Evolutionary conservation across 2,888 invertebrate species (phyloP), one percentile per base, ranked within the genome.

Genomic region (Smittia sp.): DNA sequence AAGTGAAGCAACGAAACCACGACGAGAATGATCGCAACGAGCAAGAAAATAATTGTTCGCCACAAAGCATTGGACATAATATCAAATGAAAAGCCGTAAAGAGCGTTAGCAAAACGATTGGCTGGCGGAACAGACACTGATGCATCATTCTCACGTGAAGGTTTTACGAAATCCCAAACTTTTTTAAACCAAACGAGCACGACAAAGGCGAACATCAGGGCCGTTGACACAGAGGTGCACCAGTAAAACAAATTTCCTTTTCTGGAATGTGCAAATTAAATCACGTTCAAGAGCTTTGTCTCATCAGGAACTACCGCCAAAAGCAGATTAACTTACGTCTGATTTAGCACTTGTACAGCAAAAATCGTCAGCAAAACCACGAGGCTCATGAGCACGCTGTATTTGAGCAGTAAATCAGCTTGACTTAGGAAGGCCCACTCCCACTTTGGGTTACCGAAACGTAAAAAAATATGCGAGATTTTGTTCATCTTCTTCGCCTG

Each of bases 401-500:
- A 94, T 80, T 93, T 94, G 79, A 94, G 92, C 76, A 95, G 85
- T 0, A 92, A 90, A 83, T 96, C 96, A 0, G 90, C 88, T 76
- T 92, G 87, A 69, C 86, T 82, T 67, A 92, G 81, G 80, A 91
- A 95, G 1, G 88, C 87, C 77, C 87, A 83, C 81, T 96, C 95
- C 83, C 86, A 86, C 46, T 84, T 84, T 74, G 82, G 85, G 77
- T 87, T 85, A 76, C 83, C 86, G 79, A 91, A 92, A 58, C 87
- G 85, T 75, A 92, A 79, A 73, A 88, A 84, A 76, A 87, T 82
- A 38, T 86, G 85, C 81, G 77, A 82, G 25, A 65, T n/a, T 25
- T 73, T 20, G 32, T 65, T 65, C 22, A 65, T 63, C 32, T 73
- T 73, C 24, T 41, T 63, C 1, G 65, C 63, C 20, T 73, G 65